These are phyloP conservation scores for Peromyscus polionotus DNA, from an alignment of 2,113 vertebrate species.

Conservation along the genomic window DNA sequence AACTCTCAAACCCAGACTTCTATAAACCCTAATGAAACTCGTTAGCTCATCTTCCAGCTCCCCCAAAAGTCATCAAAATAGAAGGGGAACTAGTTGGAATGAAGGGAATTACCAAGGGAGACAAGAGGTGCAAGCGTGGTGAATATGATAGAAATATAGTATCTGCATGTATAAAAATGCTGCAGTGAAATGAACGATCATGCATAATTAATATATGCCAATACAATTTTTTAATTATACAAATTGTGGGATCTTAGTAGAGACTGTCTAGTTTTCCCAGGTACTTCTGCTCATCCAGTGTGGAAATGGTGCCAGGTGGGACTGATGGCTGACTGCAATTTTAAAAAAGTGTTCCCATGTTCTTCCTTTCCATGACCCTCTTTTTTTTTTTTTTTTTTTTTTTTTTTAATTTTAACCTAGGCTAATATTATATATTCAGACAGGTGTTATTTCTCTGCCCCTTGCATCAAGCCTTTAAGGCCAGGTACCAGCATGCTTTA, in stretches of 20 bases:
- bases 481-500: neutral
- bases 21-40: neutral
- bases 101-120: neutral
- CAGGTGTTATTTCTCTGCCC: neutral
- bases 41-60: neutral
- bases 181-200: neutral
- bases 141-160: neutral
- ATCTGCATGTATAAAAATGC: neutral
- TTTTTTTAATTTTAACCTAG: neutral
- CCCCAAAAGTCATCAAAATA: neutral
- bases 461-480: constrained; percentile 15
- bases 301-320: neutral
- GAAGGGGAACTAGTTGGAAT: no score
- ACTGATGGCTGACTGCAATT: neutral
- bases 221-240: neutral
- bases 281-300: neutral
- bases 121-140: neutral
- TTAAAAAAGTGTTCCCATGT: neutral
- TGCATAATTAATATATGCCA: neutral
- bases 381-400: neutral
- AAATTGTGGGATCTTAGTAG: neutral
- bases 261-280: neutral
- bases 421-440: neutral
- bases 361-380: neutral
- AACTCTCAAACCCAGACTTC: neutral